Percentiles rank a stretch among this genome's conserved stretches.
phyloP scores from a whole-genome alignment of 1,140 invertebrate species.

The Sinonovacula constricta region DNA sequence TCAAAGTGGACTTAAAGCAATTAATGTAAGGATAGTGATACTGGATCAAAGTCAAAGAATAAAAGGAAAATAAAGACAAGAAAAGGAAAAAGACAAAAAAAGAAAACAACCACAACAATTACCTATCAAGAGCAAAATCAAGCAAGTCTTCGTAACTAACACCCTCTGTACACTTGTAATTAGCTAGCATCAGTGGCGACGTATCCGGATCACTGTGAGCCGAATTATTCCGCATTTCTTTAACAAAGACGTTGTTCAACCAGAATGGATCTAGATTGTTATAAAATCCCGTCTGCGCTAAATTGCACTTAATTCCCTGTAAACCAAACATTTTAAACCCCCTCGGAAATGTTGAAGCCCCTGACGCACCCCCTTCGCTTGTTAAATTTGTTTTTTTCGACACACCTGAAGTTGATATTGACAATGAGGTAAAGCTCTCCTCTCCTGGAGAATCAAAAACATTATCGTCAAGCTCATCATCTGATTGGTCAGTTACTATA shows the following conservation, averaged over 20 bases:
- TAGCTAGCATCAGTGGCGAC: slow-evolving; percentile 68
- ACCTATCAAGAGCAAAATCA: slow-evolving; percentile 89
- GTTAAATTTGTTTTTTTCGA: slow-evolving; percentile 35
- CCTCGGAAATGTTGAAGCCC: slow-evolving; percentile 58
- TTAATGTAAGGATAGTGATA: too few relatives aligned
- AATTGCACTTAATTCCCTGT: slow-evolving; percentile 63
- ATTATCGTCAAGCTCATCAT: slow-evolving; percentile 53
- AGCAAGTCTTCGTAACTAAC: slow-evolving; percentile 95
- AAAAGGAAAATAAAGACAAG: slow-evolving; percentile 13
- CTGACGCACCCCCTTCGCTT: slow-evolving; percentile 49
- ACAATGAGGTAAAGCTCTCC: not conserved
- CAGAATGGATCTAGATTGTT: slow-evolving; percentile 73
- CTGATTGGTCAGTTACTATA: slow-evolving; percentile 11
- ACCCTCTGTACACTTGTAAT: slow-evolving; percentile 80
- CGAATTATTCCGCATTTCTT: slow-evolving; percentile 59
- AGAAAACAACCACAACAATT: slow-evolving; percentile 61
- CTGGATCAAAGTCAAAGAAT: too few relatives aligned
- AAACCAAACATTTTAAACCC: slow-evolving; percentile 60
- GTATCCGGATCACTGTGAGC: slow-evolving; percentile 58
- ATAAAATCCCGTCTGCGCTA: slow-evolving; percentile 73
- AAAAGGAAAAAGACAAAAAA: slow-evolving; percentile 46
- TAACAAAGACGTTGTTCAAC: slow-evolving; percentile 65
- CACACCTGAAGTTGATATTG: not conserved
- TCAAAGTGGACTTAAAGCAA: too few relatives aligned
- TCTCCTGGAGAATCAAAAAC: slow-evolving; percentile 42